These are phyloP conservation scores for Salvelinus fontinalis DNA, from an alignment of 2,113 vertebrate genomes.

Conservation along the genomic window DNA sequence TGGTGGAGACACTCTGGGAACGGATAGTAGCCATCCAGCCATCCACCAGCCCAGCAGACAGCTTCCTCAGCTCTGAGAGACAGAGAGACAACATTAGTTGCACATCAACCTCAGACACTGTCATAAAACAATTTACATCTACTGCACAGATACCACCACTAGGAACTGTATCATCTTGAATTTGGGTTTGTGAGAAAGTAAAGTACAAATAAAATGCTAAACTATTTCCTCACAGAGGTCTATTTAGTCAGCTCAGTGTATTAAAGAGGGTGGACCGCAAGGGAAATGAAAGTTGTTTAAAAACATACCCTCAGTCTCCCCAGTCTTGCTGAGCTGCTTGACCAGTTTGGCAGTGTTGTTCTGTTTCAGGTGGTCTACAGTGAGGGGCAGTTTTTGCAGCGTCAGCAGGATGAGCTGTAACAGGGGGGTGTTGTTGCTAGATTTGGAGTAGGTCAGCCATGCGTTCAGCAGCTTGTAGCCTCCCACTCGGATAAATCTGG, in stretches of 20 bases:
- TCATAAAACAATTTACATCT: background rate
- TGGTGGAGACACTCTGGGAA: slow-evolving; percentile 84
- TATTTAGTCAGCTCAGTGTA: background rate
- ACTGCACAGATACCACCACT: background rate
- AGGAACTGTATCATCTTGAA: too few relatives aligned
- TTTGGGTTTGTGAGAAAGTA: background rate
- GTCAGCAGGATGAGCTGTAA: slow-evolving; percentile 91
- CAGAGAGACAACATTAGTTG: slow-evolving; percentile 8
- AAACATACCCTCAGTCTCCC: slow-evolving; percentile 86
- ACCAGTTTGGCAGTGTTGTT: slow-evolving; percentile 97
- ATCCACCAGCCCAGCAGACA: slow-evolving; percentile 87
- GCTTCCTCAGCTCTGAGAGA: slow-evolving; percentile 82
- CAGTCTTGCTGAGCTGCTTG: slow-evolving; percentile 92
- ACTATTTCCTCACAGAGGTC: background rate
- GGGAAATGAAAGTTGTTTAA: background rate
- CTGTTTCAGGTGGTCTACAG: slow-evolving; percentile 95
- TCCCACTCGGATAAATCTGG: slow-evolving; percentile 88
- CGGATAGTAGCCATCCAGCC: slow-evolving; percentile 96
- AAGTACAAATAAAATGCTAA: background rate
- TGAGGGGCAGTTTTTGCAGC: slow-evolving; percentile 90
- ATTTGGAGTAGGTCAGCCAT: slow-evolving; percentile 91
- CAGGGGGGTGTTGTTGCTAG: slow-evolving; percentile 85
- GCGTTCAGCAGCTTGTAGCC: slow-evolving; percentile 92
- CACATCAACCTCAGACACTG: background rate
- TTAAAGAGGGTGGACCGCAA: background rate